phyloP scores from a whole-genome alignment of 2,888 invertebrate species.

The Dysmachus trigonus region DNA sequence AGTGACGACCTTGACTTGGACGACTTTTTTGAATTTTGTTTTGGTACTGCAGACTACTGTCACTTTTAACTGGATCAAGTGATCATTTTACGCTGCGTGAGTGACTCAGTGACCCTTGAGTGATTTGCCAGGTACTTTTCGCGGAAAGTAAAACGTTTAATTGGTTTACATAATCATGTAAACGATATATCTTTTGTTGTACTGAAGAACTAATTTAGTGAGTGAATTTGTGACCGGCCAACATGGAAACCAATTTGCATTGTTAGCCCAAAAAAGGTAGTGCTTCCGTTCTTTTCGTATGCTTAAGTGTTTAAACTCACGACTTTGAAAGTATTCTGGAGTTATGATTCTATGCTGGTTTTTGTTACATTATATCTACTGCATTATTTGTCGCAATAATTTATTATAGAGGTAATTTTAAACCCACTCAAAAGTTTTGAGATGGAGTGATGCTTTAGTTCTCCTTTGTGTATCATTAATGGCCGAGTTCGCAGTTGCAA shows the following conservation, averaged over 20 bases:
- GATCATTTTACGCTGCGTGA: neutral
- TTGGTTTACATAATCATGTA: neutral
- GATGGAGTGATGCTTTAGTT: neutral
- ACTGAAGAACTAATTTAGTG: neutral
- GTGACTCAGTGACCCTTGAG: conserved; percentile 5
- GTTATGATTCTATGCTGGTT: neutral
- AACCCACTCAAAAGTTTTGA: neutral
- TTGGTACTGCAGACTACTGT: neutral
- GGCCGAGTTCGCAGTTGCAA: too few species aligned
- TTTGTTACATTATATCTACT: neutral
- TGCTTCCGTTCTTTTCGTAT: neutral
- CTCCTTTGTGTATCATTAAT: too few species aligned
- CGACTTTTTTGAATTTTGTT: neutral
- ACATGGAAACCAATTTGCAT: neutral
- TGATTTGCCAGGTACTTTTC: neutral
- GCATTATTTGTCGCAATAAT: neutral
- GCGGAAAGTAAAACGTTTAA: neutral
- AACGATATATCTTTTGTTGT: neutral
- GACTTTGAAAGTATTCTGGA: neutral
- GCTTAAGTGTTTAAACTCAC: neutral
- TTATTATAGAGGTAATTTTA: neutral
- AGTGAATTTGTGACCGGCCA: neutral
- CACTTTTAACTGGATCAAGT: neutral
- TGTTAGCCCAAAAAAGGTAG: neutral
- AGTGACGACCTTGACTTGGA: conserved; percentile 18